Base-by-base conservation (phyloP, 2,113 vertebrate species). In the Bos indicus region DNA sequence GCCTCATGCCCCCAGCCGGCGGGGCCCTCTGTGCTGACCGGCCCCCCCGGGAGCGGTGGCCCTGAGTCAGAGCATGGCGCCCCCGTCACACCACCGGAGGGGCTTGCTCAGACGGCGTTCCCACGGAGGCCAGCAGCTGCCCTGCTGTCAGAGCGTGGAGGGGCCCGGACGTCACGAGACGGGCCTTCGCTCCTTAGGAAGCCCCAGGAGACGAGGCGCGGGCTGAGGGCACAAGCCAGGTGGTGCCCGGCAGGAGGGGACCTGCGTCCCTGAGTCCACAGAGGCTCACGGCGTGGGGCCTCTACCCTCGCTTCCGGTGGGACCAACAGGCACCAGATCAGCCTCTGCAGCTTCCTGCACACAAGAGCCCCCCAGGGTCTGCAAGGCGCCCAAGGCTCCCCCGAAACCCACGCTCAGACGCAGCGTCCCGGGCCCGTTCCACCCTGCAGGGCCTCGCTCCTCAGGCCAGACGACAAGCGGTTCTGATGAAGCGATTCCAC, bases 141-240 rank as follows among this genome's bases (percentile, higher is more conserved):
- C 16, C 52, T 7, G 19, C 8, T 0, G 10, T 19, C 23, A 51
- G 51, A 52, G 52, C 30, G 30, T 52, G 71, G 64, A 74, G 57
- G 46, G 28, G 12, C 40, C 7, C 17, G 13, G 62, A 28, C 2
- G 33, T 26, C 21, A 36, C 26, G 3, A 54, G 2, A 17, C 3
- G 2, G 48, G 40, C 36, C 19, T 40, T 14, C 13, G 0, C 14
- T 56, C 36, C 60, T n/a, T 8, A 3, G 33, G 59, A 85, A 52
- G 48, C 60, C 56, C n/a, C 1, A 5, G 43, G 15, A 59, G 3
- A 19, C 19, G 23, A 51, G 46, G 33, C 8, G 57, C 10, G 2
- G 1, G 17, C 64, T 0, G 0, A 46, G 13, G 40, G 40, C 23
- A 26, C 74, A 26, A 5, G 23, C 30, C 5, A n/a, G 62, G 62